Evolutionary conservation across 2,888 invertebrate species (phyloP).

Genomic region (Drosophila vallismaia): DNA sequence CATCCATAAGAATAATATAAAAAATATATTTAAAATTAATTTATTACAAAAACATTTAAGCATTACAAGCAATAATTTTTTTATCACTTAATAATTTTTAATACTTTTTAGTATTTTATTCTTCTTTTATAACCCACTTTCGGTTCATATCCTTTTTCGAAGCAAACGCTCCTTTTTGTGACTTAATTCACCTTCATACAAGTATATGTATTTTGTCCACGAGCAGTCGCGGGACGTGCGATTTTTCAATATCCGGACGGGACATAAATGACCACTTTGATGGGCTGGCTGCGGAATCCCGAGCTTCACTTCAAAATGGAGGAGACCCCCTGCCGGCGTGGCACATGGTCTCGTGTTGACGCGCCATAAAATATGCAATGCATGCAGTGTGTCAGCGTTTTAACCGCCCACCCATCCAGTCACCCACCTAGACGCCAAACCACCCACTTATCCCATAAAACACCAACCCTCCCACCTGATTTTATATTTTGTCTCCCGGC

Average conservation of each 20-base stretch:
- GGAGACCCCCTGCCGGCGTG: conserved; percentile 54
- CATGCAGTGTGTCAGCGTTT: conserved; percentile 75
- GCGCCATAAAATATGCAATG: conserved; percentile 78
- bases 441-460: conserved; percentile 28
- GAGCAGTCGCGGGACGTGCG: conserved; percentile 51
- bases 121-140: not conserved
- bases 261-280: conserved; percentile 60
- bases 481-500: conserved; percentile 22
- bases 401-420: conserved; percentile 13
- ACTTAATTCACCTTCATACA: conserved; percentile 11
- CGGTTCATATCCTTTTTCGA: not conserved
- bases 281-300: conserved; percentile 27
- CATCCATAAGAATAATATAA: not conserved
- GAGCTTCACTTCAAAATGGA: conserved; percentile 21
- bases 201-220: conserved; percentile 7
- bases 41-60: no score
- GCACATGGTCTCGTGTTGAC: conserved; percentile 78
- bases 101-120: not conserved
- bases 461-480: conserved; percentile 13
- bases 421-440: conserved; percentile 1
- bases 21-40: not conserved
- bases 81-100: not conserved
- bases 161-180: not conserved
- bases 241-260: conserved; percentile 73
- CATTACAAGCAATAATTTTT: no score